Evolutionary conservation across 1,140 invertebrate species (phyloP), one percentile per base, ranked within the genome.

Genomic region (Drosophila lacteicornis): DNA sequence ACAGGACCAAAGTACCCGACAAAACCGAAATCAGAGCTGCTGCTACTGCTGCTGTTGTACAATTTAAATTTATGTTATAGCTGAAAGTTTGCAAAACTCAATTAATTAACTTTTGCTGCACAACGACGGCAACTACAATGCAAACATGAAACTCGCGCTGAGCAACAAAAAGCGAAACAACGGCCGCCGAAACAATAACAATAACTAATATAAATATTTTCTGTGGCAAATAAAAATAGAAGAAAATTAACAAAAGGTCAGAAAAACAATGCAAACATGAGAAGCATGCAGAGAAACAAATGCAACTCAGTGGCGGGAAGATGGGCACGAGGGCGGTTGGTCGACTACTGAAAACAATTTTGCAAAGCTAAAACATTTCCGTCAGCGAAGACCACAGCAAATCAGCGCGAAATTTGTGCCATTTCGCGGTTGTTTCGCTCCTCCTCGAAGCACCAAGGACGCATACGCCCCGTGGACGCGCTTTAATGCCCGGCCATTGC

Each of bases 61-160:
- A 75, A 80, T 83, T 84, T 79, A 80, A 88, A 88, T 88, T 88
- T 84, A 90, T 88, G 80, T 83, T 88, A 88, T 90, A 73, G 81
- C 79, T 73, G 76, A 79, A 85, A 90, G 63, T 90, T 90, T 90
- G 68, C 61, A 84, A 79, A 90, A 90, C 81, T 90, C 85, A 85
- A 90, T 90, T 90, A 90, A 90, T 90, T 90, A 90, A 90, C 85
- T 90, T 90, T 90, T 79, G 85, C 76, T 73, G 53, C 42, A 75
- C 62, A 80, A 75, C 73, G 53, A 68, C 59, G 61, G 58, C 76
- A 79, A 59, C 61, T 73, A 57, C 75, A 79, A 79, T 71, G 51
- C 61, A 67, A 80, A 80, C 60, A 74, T 60, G 67, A 38, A 79
- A 62, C 42, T 51, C 53, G 76, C 65, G 58, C 38, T n/a, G 46